Evolutionary conservation across 2,113 vertebrate genomes (phyloP), one percentile per base, ranked within the genome.

Genomic region (Indicator indicator): DNA sequence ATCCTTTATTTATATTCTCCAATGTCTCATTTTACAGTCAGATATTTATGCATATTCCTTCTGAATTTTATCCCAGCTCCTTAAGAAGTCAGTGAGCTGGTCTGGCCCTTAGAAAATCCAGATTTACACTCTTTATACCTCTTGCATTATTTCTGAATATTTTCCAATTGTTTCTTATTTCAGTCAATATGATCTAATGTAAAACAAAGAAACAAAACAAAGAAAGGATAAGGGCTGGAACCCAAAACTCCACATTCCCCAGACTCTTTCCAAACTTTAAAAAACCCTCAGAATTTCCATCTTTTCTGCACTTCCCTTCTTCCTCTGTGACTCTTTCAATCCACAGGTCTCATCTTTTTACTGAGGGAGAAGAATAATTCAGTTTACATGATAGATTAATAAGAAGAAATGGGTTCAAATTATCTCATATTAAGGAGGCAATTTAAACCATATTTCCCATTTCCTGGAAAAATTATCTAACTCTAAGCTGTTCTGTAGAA

Each of bases 251-350:
- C 26, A 42, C 7, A 32, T 56, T 77, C 16, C 28, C 28, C 56
- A 55, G 19, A 26, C 62, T 86, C 21, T 74, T 88, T 74, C 33
- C 58, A 92, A 78, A 78, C 62, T 71, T 75, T 48, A 55, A 90
- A 4, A 30, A 17, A 2, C 0, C 0, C 9, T 0, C 23, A 60
- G 28, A 5, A 83, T 48, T 81, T 82, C 30, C 1, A 2, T 74
- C 27, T 62, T 62, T 71, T 91, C 19, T 74, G 26, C 48, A 21
- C 7, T 93, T 11, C 46, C 36, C 19, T 62, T 62, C 46, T 26
- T 81, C 28, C 26, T 83, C 17, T 23, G 56, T 69, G 30, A 65
- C 6, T 73, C 33, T 71, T 64, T 82, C 67, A 92, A 12, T 68
- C 38, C 54, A 48, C 33, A 71, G 1, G 1, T 81, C 50, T 68